Conservation (phyloP, 2,888 invertebrate species). For the Cataglyphis albicans region DNA sequence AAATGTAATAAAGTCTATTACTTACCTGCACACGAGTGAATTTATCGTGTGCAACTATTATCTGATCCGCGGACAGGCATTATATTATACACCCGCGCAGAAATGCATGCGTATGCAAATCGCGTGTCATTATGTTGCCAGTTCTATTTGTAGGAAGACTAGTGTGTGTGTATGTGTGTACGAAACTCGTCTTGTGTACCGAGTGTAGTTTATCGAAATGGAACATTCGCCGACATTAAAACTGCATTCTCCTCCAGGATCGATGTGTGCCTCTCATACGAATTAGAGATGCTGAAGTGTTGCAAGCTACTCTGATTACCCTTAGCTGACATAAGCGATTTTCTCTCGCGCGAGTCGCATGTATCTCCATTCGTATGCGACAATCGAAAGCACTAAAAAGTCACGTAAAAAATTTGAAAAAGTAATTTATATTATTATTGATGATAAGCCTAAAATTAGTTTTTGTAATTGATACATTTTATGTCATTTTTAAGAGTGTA, state of each 20-base stretch:
- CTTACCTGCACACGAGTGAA: background rate
- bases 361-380: background rate
- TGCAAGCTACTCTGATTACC: constrained; percentile 34
- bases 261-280: background rate
- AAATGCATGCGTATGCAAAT: background rate
- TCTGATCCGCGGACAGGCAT: background rate
- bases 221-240: constrained; percentile 8
- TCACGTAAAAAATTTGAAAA: background rate
- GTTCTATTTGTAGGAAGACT: background rate
- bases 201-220: background rate
- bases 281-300: constrained; percentile 42
- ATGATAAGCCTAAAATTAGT: background rate
- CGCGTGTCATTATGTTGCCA: constrained; percentile 13
- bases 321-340: constrained; percentile 15
- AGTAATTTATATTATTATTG: constrained; percentile 7
- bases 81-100: background rate
- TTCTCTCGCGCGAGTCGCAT: constrained; percentile 1
- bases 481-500: background rate
- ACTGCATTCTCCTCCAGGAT: constrained; percentile 9
- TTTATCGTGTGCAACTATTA: constrained; percentile 23
- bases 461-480: background rate
- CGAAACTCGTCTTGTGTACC: background rate
- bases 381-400: background rate
- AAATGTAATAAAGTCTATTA: constrained; percentile 1
- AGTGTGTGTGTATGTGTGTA: background rate